Percentiles rank a stretch among this genome's conserved stretches.
Evolutionary conservation across 1,140 invertebrate species (phyloP).

Genomic region (Reticulitermes speratus): DNA sequence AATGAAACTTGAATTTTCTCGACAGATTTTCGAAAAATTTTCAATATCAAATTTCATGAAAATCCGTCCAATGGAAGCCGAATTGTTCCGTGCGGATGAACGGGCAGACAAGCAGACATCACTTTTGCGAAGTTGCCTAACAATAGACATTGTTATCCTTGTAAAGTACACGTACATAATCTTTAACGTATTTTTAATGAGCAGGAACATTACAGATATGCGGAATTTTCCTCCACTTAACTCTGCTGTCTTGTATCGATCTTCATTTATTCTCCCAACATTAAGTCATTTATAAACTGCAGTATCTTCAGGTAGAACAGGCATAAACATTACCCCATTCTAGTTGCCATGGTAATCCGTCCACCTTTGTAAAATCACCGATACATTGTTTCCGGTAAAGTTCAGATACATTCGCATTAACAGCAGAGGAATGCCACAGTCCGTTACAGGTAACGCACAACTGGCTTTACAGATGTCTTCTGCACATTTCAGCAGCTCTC

Average conservation of each 20-base stretch:
- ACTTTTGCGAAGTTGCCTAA: no score
- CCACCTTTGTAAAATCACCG: background rate
- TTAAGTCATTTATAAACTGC: background rate
- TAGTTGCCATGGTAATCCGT: background rate
- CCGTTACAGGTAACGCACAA: background rate
- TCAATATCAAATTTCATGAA: no score
- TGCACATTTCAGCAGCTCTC: no score
- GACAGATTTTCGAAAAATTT: no score
- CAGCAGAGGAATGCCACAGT: no score
- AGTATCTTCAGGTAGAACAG: background rate
- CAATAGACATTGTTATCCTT: no score
- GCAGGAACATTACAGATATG: background rate
- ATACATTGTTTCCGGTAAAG: background rate
- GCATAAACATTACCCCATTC: background rate
- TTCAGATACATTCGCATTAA: no score
- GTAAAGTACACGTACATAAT: background rate
- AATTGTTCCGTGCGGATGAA: no score
- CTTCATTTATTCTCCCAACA: background rate
- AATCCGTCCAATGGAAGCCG: no score
- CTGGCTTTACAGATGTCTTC: no score
- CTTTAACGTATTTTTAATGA: background rate
- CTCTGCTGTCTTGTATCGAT: background rate
- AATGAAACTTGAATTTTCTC: no score
- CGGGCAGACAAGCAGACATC: no score
- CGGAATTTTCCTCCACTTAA: background rate